phyloP scores from a whole-genome alignment of 2,888 invertebrate species.

The Caenorhabditis japonica region DNA sequence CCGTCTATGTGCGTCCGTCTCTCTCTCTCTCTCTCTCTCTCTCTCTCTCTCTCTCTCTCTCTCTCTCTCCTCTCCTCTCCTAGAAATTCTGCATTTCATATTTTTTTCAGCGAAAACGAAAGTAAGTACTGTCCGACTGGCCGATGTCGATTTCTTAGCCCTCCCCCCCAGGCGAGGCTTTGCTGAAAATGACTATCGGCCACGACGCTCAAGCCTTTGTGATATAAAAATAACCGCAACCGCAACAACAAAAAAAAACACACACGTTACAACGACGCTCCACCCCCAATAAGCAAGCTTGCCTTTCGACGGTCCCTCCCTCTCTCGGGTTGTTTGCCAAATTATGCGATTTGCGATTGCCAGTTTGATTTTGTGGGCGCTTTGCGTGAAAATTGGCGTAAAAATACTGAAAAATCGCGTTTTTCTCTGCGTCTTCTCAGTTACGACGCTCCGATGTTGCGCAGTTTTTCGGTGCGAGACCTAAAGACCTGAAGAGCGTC shows the following conservation, averaged over 20 bases:
- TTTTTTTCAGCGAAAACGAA: too few species aligned
- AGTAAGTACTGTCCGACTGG: conserved; percentile 36
- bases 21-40: conserved; percentile 8
- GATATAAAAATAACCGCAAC: conserved; percentile 12
- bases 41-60: background rate
- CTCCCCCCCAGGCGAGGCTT: background rate
- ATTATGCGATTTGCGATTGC: too few species aligned
- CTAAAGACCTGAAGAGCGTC: too few species aligned
- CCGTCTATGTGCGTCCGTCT: conserved; percentile 41
- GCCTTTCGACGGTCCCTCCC: conserved; percentile 8
- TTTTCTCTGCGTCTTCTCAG: too few species aligned
- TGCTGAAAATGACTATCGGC: conserved; percentile 32
- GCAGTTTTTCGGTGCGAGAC: too few species aligned
- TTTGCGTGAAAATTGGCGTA: too few species aligned
- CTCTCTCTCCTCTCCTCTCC: conserved; percentile 2
- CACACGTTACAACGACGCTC: conserved; percentile 35
- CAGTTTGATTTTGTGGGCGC: too few species aligned
- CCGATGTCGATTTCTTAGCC: conserved; percentile 25
- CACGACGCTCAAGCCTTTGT: conserved; percentile 50
- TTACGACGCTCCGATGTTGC: too few species aligned
- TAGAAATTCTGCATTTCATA: too few species aligned
- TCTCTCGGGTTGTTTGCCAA: too few species aligned
- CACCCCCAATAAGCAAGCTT: conserved; percentile 30
- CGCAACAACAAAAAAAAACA: too few species aligned
- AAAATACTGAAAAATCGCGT: too few species aligned